Base-by-base conservation (phyloP, 2,797 vertebrate species). In the Silurus lanzhouensis region DNA sequence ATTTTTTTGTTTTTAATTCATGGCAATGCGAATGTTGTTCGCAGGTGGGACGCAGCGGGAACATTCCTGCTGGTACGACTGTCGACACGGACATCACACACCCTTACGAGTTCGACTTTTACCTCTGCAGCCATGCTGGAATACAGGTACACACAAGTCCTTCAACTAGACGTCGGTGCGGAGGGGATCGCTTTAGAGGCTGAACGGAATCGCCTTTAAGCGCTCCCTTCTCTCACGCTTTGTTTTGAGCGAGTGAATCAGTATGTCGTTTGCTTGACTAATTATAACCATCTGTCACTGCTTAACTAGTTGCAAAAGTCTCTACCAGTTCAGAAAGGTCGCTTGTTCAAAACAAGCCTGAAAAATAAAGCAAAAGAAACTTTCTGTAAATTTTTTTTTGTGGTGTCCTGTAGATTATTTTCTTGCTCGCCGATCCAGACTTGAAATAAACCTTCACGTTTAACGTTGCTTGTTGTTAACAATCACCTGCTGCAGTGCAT, bases 101-200 rank as follows among this genome's bases (percentile, higher is more conserved):
- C 91, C 98, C 98, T 2, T 99, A 98, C 52, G 98, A 99, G 93
- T 99, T 99, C 93, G 98, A 99, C 94, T 99, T 99, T 97, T 99
- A 99, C 95, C 98, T 99, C 95, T 99, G 98, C 95, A 99, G 98
- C 95, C 98, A 99, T 89, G 98, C 98, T 93, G 98, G 98, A 95
- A 99, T 99, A 96, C 98, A 99, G 97, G 98, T 99, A 92, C 17
- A 20, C 84, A 88, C 85, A 17, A 5, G 75, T 44, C 55, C 25
- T 15, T 27, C 44, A 55, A 2, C 44, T 27, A 3, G 31, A 63
- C 76, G 20, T 60, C 22, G 12, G 55, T 60, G 25, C 31, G 74
- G n/a, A 15, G 14, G 74, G 55, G 75, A 60, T 61, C 57, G 20
- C 52, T 19, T 76, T 76, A n/a, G 6, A 4, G 20, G n/a, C 12